A percentile compares a stretch with the other conserved stretches of the same genome.
phyloP scores from a whole-genome alignment of 1,140 invertebrate genomes.

The Drosophila suzukii region DNA sequence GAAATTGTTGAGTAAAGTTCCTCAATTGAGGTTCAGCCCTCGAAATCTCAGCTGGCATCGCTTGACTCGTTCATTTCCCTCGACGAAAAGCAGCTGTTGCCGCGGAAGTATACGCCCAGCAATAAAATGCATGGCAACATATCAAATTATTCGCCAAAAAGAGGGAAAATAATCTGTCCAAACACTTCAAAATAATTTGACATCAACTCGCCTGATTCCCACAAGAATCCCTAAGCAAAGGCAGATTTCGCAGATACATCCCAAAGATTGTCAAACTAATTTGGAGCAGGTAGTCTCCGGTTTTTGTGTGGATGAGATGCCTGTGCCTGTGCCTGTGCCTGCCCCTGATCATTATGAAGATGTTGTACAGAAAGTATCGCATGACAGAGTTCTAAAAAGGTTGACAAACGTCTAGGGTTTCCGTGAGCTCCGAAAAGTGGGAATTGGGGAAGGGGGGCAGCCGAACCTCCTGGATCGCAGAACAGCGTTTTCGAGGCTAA shows the following conservation, averaged over 20 bases:
- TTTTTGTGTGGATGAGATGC: slow-evolving; percentile 5
- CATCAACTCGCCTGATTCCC: slow-evolving; percentile 74
- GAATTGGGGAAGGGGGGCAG: not conserved
- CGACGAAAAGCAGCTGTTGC: slow-evolving; percentile 56
- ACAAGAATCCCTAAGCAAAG: slow-evolving; percentile 60
- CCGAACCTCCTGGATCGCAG: slow-evolving; percentile 20
- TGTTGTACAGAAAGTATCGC: slow-evolving; percentile 73
- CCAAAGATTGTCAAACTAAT: slow-evolving; percentile 78
- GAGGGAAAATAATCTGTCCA: slow-evolving; percentile 71
- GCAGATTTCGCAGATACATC: slow-evolving; percentile 48
- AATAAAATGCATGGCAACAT: slow-evolving; percentile 65
- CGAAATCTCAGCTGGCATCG: not conserved
- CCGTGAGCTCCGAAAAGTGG: not conserved
- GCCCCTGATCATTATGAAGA: slow-evolving; percentile 66
- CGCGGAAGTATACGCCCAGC: slow-evolving; percentile 74
- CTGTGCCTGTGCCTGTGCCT: slow-evolving; percentile 10
- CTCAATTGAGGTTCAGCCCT: not conserved
- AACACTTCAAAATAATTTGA: slow-evolving; percentile 84
- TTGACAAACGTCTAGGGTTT: slow-evolving; percentile 80
- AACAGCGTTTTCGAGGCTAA: slow-evolving; percentile 58
- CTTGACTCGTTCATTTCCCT: not conserved
- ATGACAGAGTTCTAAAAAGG: slow-evolving; percentile 71
- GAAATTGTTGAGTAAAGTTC: slow-evolving; percentile 6
- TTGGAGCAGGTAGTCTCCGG: slow-evolving; percentile 68
- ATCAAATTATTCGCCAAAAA: slow-evolving; percentile 75